phyloP scores from a whole-genome alignment of 2,113 vertebrate genomes.

The Panthera leo region DNA sequence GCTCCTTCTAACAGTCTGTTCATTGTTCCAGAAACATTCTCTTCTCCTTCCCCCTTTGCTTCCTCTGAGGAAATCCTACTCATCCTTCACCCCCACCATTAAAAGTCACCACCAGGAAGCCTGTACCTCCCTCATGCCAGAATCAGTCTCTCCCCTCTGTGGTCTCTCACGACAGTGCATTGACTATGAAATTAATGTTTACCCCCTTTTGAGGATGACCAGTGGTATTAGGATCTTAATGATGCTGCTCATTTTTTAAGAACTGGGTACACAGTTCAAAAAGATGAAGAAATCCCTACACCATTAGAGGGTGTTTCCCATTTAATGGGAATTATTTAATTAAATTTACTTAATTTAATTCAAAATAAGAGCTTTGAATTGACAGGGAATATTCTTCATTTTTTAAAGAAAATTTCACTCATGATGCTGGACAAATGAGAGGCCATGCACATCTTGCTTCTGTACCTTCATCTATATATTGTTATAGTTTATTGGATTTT shows the following conservation, averaged over 20 bases:
- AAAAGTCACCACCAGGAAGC: background rate
- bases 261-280: background rate
- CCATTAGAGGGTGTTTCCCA: background rate
- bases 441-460: background rate
- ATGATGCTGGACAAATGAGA: background rate
- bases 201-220: background rate
- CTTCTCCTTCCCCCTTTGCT: background rate
- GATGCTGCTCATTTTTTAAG: slow-evolving; percentile 20
- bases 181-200: background rate
- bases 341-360: background rate
- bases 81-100: background rate
- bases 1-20: background rate
- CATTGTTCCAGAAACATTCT: background rate
- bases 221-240: slow-evolving; percentile 1
- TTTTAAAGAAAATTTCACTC: background rate
- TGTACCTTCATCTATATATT: background rate
- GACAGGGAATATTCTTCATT: background rate
- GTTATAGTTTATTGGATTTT: background rate
- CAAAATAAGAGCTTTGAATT: slow-evolving; percentile 1
- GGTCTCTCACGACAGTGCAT: background rate
- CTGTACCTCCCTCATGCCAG: background rate
- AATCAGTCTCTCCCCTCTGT: background rate
- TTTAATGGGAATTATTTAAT: background rate
- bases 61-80: background rate
- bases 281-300: background rate